Percentiles rank a stretch among this genome's conserved stretches.
phyloP scores from a whole-genome alignment of 2,113 vertebrate species.

The Alethe diademata region DNA sequence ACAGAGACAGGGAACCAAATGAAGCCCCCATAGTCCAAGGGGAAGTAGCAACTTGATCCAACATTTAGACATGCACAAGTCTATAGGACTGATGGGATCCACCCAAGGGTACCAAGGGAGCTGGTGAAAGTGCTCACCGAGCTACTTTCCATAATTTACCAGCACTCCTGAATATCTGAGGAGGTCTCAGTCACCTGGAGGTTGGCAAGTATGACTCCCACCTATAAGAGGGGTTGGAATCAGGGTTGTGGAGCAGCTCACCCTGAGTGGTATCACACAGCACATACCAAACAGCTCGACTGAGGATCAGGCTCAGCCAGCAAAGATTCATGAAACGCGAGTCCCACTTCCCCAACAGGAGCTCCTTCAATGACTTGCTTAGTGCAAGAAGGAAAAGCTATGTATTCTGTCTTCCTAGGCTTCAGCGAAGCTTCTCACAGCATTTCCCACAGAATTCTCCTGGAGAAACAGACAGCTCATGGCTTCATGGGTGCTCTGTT shows the following conservation, averaged over 20 bases:
- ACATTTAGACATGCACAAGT: background rate
- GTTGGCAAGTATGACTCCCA: background rate
- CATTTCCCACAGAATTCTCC: background rate
- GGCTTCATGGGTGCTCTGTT: background rate
- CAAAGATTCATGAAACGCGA: background rate
- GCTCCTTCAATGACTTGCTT: rapidly evolving
- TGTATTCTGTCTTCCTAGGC: background rate
- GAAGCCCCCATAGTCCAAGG: background rate
- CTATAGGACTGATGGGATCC: background rate
- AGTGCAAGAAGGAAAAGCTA: background rate
- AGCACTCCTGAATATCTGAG: background rate
- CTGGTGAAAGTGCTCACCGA: background rate
- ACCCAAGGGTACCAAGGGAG: rapidly evolving
- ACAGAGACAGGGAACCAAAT: background rate
- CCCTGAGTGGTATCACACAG: rapidly evolving
- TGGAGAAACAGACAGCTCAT: background rate
- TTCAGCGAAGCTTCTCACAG: background rate
- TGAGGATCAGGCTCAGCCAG: background rate
- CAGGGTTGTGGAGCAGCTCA: background rate
- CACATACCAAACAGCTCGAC: rapidly evolving
- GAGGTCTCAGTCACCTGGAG: background rate
- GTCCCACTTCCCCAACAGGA: background rate
- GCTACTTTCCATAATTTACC: background rate
- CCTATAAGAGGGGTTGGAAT: background rate
- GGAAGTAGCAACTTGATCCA: background rate